Conservation (phyloP, 2,113 vertebrate species). For the Podarcis muralis region DNA sequence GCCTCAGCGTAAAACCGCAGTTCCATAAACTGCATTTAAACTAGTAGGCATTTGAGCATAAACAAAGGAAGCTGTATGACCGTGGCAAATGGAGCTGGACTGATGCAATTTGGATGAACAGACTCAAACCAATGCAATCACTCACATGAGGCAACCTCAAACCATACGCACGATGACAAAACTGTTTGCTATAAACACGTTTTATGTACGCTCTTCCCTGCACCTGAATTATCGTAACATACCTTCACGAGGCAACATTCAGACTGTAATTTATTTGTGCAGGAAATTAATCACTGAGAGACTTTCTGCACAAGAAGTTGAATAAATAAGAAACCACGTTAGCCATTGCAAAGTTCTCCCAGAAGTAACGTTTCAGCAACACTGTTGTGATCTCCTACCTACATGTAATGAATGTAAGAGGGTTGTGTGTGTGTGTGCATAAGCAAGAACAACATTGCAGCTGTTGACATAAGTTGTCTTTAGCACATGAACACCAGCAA, state of each 20-base stretch:
- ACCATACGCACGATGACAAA: neutral
- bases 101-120: neutral
- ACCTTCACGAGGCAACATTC: neutral
- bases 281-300: neutral
- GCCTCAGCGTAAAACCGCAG: neutral
- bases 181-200: neutral
- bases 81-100: neutral
- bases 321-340: neutral
- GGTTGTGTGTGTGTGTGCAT: no score
- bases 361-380: neutral
- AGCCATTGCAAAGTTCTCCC: neutral
- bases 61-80: conserved; percentile 3
- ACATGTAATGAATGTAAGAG: neutral
- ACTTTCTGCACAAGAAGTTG: neutral
- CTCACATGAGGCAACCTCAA: conserved; percentile 9
- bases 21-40: neutral
- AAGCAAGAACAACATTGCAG: neutral
- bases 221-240: neutral
- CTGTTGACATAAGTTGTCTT: neutral
- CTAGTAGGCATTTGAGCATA: neutral
- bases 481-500: neutral
- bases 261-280: neutral
- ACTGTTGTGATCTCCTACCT: neutral
- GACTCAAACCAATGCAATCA: conserved; percentile 5
- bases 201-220: neutral